Conservation (phyloP, 1,140 invertebrate species). For the Lepidotrigona ventralis region DNA sequence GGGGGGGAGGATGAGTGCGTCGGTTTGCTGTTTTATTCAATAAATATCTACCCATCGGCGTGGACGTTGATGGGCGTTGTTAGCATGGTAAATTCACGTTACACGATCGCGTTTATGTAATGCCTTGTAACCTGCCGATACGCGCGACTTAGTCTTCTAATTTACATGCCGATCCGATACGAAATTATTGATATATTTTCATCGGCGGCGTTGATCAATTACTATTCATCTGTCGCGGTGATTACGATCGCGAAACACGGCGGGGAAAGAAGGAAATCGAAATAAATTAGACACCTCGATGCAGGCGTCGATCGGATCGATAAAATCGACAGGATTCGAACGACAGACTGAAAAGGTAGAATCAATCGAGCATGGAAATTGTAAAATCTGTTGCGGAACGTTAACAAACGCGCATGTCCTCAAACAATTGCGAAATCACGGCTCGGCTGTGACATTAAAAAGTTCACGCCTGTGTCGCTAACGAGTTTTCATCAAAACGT, state of each 20-base stretch:
- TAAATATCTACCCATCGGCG: slow-evolving; percentile 32
- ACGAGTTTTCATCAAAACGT: not conserved
- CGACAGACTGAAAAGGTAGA: not conserved
- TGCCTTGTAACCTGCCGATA: slow-evolving; percentile 26
- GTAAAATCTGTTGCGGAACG: not conserved
- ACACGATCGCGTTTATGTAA: slow-evolving; percentile 30
- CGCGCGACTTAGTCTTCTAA: slow-evolving; percentile 29
- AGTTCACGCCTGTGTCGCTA: not conserved
- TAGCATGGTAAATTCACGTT: slow-evolving; percentile 31
- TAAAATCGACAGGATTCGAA: not conserved
- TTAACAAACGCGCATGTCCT: not conserved
- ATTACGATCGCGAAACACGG: not conserved
- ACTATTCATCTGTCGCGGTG: not conserved
- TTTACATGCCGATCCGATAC: slow-evolving; percentile 23
- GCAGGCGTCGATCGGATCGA: not conserved
- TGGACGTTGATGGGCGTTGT: slow-evolving; percentile 35
- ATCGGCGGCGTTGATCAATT: not conserved
- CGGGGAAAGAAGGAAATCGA: not conserved
- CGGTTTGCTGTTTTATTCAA: slow-evolving; percentile 38
- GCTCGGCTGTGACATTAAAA: not conserved
- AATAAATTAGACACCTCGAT: slow-evolving; percentile 1
- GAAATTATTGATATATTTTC: slow-evolving; percentile 33
- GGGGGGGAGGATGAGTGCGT: slow-evolving; percentile 7
- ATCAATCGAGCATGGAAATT: not conserved
- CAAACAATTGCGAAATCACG: not conserved